A percentile compares a stretch with the other conserved stretches of the same genome.
These are phyloP conservation scores for Centroberyx gerrardi DNA, from an alignment of 2,797 vertebrate genomes.

Conservation along the genomic window DNA sequence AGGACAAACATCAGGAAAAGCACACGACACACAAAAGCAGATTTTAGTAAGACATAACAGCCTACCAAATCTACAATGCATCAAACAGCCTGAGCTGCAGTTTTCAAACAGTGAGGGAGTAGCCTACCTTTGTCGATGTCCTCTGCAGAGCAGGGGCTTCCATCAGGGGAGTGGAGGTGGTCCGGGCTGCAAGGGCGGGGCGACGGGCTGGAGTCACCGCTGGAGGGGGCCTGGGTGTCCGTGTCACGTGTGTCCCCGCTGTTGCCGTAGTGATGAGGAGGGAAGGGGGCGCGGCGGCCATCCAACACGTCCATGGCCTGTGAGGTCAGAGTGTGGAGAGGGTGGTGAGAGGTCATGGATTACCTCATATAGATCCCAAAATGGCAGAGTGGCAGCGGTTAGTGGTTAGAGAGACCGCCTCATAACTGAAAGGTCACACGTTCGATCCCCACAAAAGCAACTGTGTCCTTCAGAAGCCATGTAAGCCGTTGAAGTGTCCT, in stretches of 20 bases:
- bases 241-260: slow-evolving; percentile 90
- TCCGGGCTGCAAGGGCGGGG: slow-evolving; percentile 89
- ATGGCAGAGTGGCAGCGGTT: background rate
- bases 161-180: slow-evolving; percentile 90
- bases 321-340: slow-evolving; percentile 53
- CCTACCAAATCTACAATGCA: background rate
- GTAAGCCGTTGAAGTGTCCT: background rate
- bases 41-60: too few species aligned
- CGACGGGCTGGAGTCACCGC: slow-evolving; percentile 92
- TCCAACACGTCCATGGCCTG: slow-evolving; percentile 93
- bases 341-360: slow-evolving; percentile 6
- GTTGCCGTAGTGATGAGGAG: slow-evolving; percentile 88
- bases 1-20: too few species aligned
- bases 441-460: background rate
- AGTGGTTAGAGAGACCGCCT: background rate
- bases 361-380: background rate
- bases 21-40: too few species aligned
- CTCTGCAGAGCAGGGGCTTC: slow-evolving; percentile 93
- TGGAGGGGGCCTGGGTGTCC: slow-evolving; percentile 94
- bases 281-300: slow-evolving; percentile 93
- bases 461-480: background rate
- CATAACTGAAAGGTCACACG: background rate
- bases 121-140: slow-evolving; percentile 81
- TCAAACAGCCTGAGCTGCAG: background rate
- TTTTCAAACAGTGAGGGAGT: slow-evolving; percentile 34